A percentile compares a stretch with the other conserved stretches of the same genome.
These are phyloP conservation scores for Tricholauxania praeusta DNA, from an alignment of 2,888 invertebrate species.

Conservation along the genomic window DNA sequence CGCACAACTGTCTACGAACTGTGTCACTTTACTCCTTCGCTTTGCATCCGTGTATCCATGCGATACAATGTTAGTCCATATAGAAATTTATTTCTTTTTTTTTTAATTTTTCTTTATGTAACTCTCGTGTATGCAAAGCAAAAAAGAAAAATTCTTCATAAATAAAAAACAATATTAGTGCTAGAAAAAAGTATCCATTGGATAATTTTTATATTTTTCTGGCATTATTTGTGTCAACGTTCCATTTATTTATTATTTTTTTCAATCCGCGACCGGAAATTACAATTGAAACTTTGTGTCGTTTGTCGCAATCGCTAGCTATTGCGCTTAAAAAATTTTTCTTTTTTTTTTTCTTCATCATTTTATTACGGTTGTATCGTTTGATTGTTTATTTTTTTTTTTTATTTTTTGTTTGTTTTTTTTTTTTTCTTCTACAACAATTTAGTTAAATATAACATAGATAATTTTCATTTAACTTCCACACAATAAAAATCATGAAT, in stretches of 20 bases:
- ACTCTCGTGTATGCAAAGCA: neutral
- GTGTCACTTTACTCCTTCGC: conserved; percentile 1
- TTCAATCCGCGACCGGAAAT: conserved; percentile 58
- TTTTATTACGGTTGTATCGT: conserved; percentile 16
- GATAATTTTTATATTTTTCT: conserved; percentile 28
- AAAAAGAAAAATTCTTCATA: conserved; percentile 35
- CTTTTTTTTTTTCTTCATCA: conserved; percentile 13
- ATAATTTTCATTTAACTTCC: neutral
- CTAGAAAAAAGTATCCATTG: conserved; percentile 33
- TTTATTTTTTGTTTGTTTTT: conserved; percentile 2
- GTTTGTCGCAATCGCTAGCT: conserved; percentile 24
- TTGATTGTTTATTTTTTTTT: conserved; percentile 6
- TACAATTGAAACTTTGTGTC: conserved; percentile 53
- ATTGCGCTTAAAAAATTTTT: neutral
- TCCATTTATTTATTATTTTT: conserved; percentile 8
- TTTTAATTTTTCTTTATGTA: neutral
- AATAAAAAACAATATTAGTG: conserved; percentile 10
- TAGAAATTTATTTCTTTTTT: neutral
- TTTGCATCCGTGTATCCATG: neutral
- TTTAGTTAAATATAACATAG: conserved; percentile 14
- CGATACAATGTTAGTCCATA: neutral
- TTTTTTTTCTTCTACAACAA: conserved; percentile 9
- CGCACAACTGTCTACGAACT: no score
- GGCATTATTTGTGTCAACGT: neutral
- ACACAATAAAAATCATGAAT: neutral